A percentile compares a stretch with the other conserved stretches of the same genome.
These are phyloP conservation scores for Smithornis capensis DNA, from an alignment of 2,113 vertebrate genomes.

Conservation along the genomic window DNA sequence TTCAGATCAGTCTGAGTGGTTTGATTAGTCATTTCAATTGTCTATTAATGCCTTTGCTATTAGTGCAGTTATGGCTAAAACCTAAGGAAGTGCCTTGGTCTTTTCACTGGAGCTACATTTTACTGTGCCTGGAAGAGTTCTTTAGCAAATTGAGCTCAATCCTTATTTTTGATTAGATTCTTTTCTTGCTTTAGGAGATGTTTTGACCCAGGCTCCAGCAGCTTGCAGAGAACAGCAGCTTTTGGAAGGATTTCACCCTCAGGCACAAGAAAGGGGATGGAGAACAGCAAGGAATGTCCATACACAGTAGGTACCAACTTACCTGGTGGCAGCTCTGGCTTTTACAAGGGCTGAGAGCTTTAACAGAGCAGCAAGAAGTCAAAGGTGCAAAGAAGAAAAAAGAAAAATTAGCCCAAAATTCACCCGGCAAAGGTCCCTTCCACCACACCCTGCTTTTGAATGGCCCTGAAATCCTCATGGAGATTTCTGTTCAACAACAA, in stretches of 20 bases:
- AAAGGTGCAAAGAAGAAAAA: background rate
- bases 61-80: background rate
- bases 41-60: background rate
- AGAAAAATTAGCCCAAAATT: background rate
- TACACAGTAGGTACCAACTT: accelerated
- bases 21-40: background rate
- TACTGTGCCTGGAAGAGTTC: slow-evolving; percentile 7
- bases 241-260: background rate
- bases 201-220: background rate
- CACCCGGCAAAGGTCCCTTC: background rate
- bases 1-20: background rate
- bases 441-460: slow-evolving; percentile 33
- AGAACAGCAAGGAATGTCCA: background rate
- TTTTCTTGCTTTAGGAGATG: background rate
- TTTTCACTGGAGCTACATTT: background rate
- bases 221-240: background rate
- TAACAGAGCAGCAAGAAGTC: background rate
- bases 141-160: background rate
- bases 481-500: slow-evolving; percentile 33
- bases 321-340: accelerated
- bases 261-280: background rate
- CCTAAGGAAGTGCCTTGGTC: background rate
- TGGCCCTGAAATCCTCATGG: slow-evolving; percentile 31
- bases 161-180: background rate
- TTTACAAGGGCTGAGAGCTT: background rate